These are phyloP conservation scores for Augochlorella aurata DNA, from an alignment of 2,888 invertebrate genomes.

Conservation along the genomic window DNA sequence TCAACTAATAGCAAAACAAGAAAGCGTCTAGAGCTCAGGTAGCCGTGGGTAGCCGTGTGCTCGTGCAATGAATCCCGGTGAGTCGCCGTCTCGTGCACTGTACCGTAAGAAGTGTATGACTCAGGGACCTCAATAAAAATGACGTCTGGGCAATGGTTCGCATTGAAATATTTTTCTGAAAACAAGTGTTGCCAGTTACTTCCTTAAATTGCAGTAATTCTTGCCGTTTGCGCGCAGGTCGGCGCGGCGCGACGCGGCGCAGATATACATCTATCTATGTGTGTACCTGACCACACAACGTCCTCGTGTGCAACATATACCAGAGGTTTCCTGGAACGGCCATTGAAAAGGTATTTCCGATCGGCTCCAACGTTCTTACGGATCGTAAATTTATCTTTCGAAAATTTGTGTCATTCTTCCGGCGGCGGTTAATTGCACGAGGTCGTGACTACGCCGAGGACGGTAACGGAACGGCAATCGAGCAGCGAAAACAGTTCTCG, in stretches of 20 bases:
- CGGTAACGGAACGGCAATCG: background rate
- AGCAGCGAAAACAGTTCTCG: background rate
- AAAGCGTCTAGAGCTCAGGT: background rate
- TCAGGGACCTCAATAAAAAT: constrained; percentile 33
- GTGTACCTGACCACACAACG: constrained; percentile 47
- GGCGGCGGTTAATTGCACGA: background rate
- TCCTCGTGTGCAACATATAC: constrained; percentile 33
- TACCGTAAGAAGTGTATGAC: constrained; percentile 24
- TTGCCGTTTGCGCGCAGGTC: constrained; percentile 1
- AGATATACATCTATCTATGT: constrained; percentile 58
- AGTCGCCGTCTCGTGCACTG: background rate
- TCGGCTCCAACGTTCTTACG: background rate
- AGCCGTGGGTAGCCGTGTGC: background rate
- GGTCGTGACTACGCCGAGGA: background rate
- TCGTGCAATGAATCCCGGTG: background rate
- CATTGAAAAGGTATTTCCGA: constrained; percentile 5
- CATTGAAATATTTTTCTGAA: constrained; percentile 22
- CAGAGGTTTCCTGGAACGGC: constrained; percentile 7
- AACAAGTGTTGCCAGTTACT: constrained; percentile 3
- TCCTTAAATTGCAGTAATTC: constrained; percentile 38
- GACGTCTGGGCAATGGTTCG: constrained; percentile 27
- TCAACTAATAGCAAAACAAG: background rate
- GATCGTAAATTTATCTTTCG: constrained; percentile 35
- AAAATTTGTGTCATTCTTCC: constrained; percentile 2
- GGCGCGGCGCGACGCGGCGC: constrained; percentile 24